These are phyloP conservation scores for Poeciliopsis paucimaculata DNA, from an alignment of 2,797 vertebrate species.

Conservation along the genomic window DNA sequence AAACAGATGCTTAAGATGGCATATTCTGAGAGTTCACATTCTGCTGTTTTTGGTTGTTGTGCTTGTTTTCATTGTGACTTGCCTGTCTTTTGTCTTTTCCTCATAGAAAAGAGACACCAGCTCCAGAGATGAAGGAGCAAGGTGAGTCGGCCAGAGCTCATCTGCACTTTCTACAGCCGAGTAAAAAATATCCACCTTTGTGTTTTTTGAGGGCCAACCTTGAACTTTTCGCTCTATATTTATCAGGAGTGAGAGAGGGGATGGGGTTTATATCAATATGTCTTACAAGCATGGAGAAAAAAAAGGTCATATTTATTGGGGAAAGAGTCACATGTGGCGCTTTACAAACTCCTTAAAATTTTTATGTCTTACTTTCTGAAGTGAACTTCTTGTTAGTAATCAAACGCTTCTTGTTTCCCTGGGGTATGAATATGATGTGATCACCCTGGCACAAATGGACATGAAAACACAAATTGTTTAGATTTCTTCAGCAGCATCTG, in stretches of 20 bases:
- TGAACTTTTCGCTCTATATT: not conserved
- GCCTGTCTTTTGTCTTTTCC: conserved; percentile 39
- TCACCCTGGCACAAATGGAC: not conserved
- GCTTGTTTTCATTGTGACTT: conserved; percentile 11
- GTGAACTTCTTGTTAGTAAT: not conserved
- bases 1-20: not conserved
- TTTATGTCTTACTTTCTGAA: not conserved
- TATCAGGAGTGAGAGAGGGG: rapidly evolving
- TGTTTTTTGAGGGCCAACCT: not conserved
- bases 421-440: not conserved
- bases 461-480: not conserved
- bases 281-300: not conserved
- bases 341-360: not conserved
- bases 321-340: not conserved
- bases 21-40: not conserved
- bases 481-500: not conserved
- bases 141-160: conserved; percentile 29
- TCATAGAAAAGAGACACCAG: conserved; percentile 49
- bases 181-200: not conserved
- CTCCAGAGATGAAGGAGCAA: conserved; percentile 34
- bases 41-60: not conserved
- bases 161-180: not conserved
- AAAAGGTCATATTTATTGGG: not conserved
- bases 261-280: not conserved
- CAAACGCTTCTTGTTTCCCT: not conserved